Percentiles rank a stretch among this genome's conserved stretches.
phyloP scores from a whole-genome alignment of 2,888 invertebrate genomes.

The Cantharis lateralis region DNA sequence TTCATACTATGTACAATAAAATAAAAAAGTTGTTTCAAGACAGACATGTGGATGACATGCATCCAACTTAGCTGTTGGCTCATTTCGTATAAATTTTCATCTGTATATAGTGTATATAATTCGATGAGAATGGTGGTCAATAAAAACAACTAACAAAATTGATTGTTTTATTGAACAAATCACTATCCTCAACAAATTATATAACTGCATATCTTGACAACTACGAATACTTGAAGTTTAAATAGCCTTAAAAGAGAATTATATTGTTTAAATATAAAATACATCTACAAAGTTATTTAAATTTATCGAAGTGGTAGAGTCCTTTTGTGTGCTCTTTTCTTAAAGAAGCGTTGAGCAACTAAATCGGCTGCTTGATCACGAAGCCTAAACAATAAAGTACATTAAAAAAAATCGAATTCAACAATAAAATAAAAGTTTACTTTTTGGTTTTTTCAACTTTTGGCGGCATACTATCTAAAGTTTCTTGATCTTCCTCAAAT shows the following conservation, averaged over 20 bases:
- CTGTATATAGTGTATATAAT: too few species aligned
- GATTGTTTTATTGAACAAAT: too few species aligned
- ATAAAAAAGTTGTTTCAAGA: too few species aligned
- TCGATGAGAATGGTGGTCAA: too few species aligned
- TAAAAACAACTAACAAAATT: too few species aligned
- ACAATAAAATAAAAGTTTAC: background rate
- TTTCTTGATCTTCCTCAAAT: constrained; percentile 59
- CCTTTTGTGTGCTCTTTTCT: background rate
- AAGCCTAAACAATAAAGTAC: background rate
- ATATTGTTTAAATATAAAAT: background rate
- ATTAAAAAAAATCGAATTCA: background rate
- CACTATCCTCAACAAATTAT: too few species aligned
- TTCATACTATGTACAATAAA: too few species aligned
- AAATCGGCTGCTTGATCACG: background rate
- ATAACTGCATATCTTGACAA: too few species aligned
- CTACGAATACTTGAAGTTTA: too few species aligned
- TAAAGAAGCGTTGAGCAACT: background rate
- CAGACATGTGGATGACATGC: too few species aligned
- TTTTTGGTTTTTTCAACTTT: constrained; percentile 10
- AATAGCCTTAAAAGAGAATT: background rate
- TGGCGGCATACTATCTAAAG: constrained; percentile 38
- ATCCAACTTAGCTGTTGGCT: too few species aligned
- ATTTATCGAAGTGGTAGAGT: background rate
- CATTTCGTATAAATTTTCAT: too few species aligned
- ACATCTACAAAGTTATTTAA: background rate